Conservation (phyloP, 2,888 invertebrate species). For the Girardia tigrina region DNA sequence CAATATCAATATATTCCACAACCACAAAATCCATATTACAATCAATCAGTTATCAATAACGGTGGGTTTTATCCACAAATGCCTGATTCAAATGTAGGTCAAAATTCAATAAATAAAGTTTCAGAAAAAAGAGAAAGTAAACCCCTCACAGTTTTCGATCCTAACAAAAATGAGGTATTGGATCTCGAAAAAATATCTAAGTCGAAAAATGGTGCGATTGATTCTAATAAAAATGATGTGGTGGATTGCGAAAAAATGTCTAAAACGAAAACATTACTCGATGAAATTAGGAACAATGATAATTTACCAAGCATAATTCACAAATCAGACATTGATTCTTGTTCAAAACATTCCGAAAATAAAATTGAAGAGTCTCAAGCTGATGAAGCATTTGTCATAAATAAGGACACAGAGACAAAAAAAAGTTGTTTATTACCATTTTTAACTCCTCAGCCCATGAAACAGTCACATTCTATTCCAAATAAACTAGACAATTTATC, state of each 20-base stretch:
- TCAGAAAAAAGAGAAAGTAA: constrained; percentile 11
- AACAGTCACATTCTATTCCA: constrained; percentile 4
- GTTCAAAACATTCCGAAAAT: too few relatives aligned
- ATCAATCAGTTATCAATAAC: neutral
- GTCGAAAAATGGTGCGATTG: neutral
- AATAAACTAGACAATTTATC: constrained; percentile 7
- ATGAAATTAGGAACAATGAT: neutral
- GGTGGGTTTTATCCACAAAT: too few relatives aligned
- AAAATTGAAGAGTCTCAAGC: neutral
- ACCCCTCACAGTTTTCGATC: neutral
- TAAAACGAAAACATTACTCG: too few relatives aligned
- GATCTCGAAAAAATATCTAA: neutral
- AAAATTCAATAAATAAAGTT: neutral
- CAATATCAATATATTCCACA: neutral
- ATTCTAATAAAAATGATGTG: neutral
- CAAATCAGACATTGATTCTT: neutral
- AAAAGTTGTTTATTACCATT: neutral
- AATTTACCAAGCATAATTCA: neutral
- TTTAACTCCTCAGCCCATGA: neutral
- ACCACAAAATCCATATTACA: neutral
- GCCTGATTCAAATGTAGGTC: neutral
- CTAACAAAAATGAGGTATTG: neutral
- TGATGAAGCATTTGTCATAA: too few relatives aligned
- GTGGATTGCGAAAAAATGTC: neutral
- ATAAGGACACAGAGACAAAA: too few relatives aligned